A percentile compares a stretch with the other conserved stretches of the same genome.
Evolutionary conservation across 53 echinoderm and acorn worm species (phyloP).

Genomic region (Crossaster papposus): DNA sequence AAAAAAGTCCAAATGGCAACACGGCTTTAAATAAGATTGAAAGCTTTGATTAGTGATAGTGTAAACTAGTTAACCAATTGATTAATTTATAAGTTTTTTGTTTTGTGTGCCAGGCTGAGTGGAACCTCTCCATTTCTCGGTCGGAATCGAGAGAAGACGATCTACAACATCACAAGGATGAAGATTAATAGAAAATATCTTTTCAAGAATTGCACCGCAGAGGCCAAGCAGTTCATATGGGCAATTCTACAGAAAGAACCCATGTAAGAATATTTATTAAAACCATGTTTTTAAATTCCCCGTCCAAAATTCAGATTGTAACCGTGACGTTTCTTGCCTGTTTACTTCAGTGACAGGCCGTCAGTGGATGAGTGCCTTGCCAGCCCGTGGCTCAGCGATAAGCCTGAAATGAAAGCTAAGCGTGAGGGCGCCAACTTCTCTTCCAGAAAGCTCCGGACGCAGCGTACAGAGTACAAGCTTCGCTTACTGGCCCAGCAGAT

Average conservation of each 20-base stretch:
- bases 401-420: constrained; percentile 61
- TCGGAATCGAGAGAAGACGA: constrained; percentile 79
- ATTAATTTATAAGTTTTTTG: neutral
- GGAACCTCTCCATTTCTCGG: constrained; percentile 91
- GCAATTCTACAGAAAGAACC: constrained; percentile 78
- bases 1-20: too few relatives aligned
- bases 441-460: constrained; percentile 67
- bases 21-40: too few relatives aligned
- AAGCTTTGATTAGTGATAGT: too few relatives aligned
- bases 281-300: neutral
- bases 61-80: neutral
- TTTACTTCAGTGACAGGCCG: constrained; percentile 68
- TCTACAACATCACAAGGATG: constrained; percentile 85
- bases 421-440: constrained; percentile 39
- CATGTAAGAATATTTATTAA: constrained; percentile 56
- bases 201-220: constrained; percentile 71
- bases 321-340: neutral
- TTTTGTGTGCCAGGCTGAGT: constrained; percentile 75
- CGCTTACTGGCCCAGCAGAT: constrained; percentile 48
- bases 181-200: constrained; percentile 74
- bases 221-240: constrained; percentile 78
- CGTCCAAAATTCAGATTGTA: neutral
- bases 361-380: constrained; percentile 76
- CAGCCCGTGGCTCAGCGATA: constrained; percentile 65
- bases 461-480: constrained; percentile 77